Base-by-base conservation (phyloP, 2,113 vertebrate species). In the Sprattus sprattus region DNA sequence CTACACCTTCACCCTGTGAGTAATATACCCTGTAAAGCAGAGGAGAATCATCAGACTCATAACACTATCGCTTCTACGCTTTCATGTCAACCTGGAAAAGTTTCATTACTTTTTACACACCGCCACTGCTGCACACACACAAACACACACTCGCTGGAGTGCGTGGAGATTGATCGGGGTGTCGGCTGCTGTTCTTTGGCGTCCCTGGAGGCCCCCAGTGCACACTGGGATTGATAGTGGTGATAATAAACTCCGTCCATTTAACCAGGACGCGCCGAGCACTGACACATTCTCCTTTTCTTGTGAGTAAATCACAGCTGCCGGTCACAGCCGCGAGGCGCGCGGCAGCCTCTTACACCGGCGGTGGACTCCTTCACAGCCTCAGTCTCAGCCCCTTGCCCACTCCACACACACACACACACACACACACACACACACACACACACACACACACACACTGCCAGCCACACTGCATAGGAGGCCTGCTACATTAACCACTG, bases 231-330 rank as follows among this genome's bases (percentile, higher is more conserved):
- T 89, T 84, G 87, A 90, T 85, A 28, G 45, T 81, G 78, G 45
- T 2, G 86, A 67, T 80, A 82, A 90, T 89, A 89, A 88, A 60
- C 67, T 81, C 85, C 64, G 57, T 89, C 78, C 85, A 89, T 89
- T 89, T 88, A 89, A 54, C 18, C 82, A 54, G 84, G 60, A 81
- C 57, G 16, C 67, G n/a, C n/a, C 49, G 15, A 54, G 20, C 82
- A 82, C 60, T 87, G 82, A 88, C 71, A 81, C 25, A 39, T n/a
- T n/a, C n/a, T n/a, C n/a, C n/a, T n/a, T n/a, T n/a, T n/a, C n/a
- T n/a, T n/a, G n/a, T 81, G 67, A 82, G 46, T 89, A 86, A 90
- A 88, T 89, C 84, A 89, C 47, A 25, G 4, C 11, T 15, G 80
- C 75, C 28, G 82, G 52, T 60, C 60, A 9, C 64, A 28, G 25